Conservation (phyloP, 2,113 vertebrate species). For the Passer domesticus region DNA sequence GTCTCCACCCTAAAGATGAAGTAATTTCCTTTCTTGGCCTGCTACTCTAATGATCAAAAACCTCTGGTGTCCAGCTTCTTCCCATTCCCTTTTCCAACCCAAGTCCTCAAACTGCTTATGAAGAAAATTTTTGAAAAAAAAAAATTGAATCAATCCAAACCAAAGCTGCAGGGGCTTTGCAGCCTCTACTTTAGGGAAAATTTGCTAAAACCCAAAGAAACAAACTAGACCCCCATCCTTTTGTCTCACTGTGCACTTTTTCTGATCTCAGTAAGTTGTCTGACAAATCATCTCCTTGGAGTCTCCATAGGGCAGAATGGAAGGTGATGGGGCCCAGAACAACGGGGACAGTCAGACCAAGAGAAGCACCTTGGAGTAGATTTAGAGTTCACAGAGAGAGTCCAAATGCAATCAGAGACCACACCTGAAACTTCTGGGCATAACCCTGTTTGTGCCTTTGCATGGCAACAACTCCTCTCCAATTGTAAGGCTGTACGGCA, state of each 20-base stretch:
- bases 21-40: neutral
- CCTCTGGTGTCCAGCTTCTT: neutral
- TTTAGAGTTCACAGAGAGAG: neutral
- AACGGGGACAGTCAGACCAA: rapidly evolving
- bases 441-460: neutral
- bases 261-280: neutral
- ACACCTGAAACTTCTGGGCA: neutral
- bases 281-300: neutral
- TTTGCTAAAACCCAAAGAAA: neutral
- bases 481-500: neutral
- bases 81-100: neutral
- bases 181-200: neutral
- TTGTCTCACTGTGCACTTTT: neutral
- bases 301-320: neutral
- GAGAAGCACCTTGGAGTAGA: neutral
- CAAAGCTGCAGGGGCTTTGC: neutral
- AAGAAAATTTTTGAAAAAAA: neutral
- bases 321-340: neutral
- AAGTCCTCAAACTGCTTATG: neutral
- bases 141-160: neutral
- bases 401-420: neutral
- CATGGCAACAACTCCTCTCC: neutral
- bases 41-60: neutral
- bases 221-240: rapidly evolving
- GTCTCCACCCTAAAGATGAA: neutral